A percentile compares a stretch with the other conserved stretches of the same genome.
These are phyloP conservation scores for Coleophora flavipennella DNA, from an alignment of 2,888 invertebrate genomes.

Conservation along the genomic window DNA sequence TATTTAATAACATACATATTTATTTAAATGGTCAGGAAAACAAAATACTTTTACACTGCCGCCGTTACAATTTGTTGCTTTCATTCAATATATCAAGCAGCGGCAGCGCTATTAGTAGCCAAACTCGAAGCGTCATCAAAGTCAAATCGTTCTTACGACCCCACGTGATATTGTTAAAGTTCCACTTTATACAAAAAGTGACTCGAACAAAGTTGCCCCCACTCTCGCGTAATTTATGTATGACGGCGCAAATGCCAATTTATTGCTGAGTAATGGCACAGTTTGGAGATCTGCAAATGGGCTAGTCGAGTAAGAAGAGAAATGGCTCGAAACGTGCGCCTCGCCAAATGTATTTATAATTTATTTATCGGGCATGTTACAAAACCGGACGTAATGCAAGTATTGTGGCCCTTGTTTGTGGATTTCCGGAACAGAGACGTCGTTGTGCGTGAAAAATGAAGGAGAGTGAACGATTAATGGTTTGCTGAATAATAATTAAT, in stretches of 20 bases:
- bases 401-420: slow-evolving; percentile 26
- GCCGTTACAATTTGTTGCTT: no score
- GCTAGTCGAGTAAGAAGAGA: slow-evolving; percentile 67
- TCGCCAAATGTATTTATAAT: slow-evolving; percentile 69
- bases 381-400: slow-evolving; percentile 55
- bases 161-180: slow-evolving; percentile 1
- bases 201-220: slow-evolving; percentile 56
- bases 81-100: no score
- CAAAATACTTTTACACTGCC: no score
- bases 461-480: slow-evolving; percentile 12
- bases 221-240: slow-evolving; percentile 67
- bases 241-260: slow-evolving; percentile 71
- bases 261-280: slow-evolving; percentile 71
- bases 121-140: no score
- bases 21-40: no score
- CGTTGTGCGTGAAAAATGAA: slow-evolving; percentile 33
- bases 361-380: slow-evolving; percentile 61
- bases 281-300: slow-evolving; percentile 71
- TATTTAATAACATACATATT: no score
- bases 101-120: no score
- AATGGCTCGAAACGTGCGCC: slow-evolving; percentile 59
- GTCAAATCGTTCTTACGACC: background rate
- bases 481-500: slow-evolving; percentile 1
- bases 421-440: slow-evolving; percentile 20
- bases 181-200: slow-evolving; percentile 40